A percentile compares a stretch with the other conserved stretches of the same genome.
These are phyloP conservation scores for Pelosia muscerda DNA, from an alignment of 2,888 invertebrate species.

Conservation along the genomic window DNA sequence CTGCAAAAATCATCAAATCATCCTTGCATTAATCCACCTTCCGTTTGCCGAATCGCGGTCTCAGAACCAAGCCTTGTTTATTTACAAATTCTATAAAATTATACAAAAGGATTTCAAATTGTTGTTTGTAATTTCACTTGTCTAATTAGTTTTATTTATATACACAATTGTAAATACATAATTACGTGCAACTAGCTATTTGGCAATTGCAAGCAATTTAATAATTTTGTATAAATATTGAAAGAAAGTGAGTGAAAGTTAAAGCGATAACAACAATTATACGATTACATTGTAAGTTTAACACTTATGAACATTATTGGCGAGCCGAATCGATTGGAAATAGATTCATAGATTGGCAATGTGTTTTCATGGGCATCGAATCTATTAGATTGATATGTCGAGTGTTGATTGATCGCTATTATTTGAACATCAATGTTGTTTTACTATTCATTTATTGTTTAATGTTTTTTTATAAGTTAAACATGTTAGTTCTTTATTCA, in stretches of 20 bases:
- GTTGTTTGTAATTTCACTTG: conserved; percentile 13
- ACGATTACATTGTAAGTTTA: conserved; percentile 39
- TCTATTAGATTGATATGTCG: conserved; percentile 39
- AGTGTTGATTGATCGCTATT: conserved; percentile 31
- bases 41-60: too few species aligned
- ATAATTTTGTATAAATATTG: conserved; percentile 24
- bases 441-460: conserved; percentile 29
- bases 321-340: conserved; percentile 47
- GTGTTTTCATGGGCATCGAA: conserved; percentile 42
- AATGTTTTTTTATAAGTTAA: conserved; percentile 27
- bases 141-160: background rate
- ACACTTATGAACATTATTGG: conserved; percentile 41
- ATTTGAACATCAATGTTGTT: conserved; percentile 31
- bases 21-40: too few species aligned
- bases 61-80: too few species aligned
- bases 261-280: conserved; percentile 42
- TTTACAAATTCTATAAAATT: too few species aligned
- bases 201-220: conserved; percentile 14
- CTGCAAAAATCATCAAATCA: too few species aligned
- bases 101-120: too few species aligned
- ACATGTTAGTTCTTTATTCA: conserved; percentile 23
- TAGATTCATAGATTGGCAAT: conserved; percentile 54
- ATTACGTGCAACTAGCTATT: conserved; percentile 10
- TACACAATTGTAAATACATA: conserved; percentile 10
- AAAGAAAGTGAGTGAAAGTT: conserved; percentile 65